Evolutionary conservation across 2,888 invertebrate genomes (phyloP).

Genomic region (Timandra comae): DNA sequence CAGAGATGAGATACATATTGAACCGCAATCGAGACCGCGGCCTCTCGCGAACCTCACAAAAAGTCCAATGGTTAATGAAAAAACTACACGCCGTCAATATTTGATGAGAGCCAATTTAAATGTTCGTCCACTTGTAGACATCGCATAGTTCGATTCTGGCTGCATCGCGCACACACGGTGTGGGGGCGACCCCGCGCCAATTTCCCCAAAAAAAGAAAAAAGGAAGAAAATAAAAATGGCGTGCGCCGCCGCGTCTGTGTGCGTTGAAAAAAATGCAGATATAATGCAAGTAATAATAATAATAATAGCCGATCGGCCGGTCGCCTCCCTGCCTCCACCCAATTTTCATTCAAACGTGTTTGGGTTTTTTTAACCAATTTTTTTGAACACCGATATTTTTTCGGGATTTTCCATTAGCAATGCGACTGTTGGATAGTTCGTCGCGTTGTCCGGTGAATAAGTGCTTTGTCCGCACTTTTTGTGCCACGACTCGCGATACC

Average conservation of each 20-base stretch:
- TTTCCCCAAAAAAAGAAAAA: conserved; percentile 65
- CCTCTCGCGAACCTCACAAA: conserved; percentile 46
- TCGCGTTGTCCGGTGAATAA: conserved; percentile 45
- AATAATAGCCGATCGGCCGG: conserved; percentile 71
- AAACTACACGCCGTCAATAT: conserved; percentile 75
- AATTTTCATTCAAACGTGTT: conserved; percentile 75
- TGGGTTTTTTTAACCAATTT: conserved; percentile 65
- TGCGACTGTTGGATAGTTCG: conserved; percentile 56
- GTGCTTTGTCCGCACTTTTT: conserved; percentile 42
- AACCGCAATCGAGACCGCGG: conserved; percentile 38
- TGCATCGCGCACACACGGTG: conserved; percentile 34
- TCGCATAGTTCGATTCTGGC: conserved; percentile 65
- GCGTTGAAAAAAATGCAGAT: conserved; percentile 73
- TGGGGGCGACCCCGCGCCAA: conserved; percentile 49
- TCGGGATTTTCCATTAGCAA: conserved; percentile 71
- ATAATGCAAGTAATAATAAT: conserved; percentile 76
- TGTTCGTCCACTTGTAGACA: conserved; percentile 76
- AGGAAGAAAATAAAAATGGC: conserved; percentile 71
- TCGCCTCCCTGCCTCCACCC: conserved; percentile 58
- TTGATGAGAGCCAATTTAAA: conserved; percentile 77
- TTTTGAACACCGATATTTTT: conserved; percentile 63
- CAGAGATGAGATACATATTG: conserved; percentile 54
- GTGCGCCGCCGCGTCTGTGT: conserved; percentile 49
- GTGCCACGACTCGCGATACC: conserved; percentile 27
- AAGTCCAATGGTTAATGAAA: conserved; percentile 67